Evolutionary conservation across 2,113 vertebrate species (phyloP).

Genomic region (Pithys albifrons): DNA sequence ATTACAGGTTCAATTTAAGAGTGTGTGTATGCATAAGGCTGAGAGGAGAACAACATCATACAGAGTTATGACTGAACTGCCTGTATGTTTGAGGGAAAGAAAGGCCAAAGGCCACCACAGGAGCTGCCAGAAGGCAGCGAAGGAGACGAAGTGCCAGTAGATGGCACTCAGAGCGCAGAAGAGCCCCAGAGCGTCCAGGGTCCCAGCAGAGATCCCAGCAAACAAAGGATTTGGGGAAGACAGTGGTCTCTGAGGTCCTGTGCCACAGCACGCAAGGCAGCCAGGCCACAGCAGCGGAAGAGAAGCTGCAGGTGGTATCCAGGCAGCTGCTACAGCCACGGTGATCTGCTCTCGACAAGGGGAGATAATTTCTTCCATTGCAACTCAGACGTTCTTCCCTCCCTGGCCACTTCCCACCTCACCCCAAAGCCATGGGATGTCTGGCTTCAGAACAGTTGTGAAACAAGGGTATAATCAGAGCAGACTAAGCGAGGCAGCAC

Average conservation of each 20-base stretch:
- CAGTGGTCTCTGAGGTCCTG: accelerated
- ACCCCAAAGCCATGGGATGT: not conserved
- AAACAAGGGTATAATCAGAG: not conserved
- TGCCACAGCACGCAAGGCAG: accelerated
- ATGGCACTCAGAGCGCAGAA: not conserved
- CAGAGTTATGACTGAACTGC: accelerated
- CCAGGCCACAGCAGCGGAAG: accelerated
- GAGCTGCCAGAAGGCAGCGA: not conserved
- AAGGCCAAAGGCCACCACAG: accelerated
- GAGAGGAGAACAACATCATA: not conserved
- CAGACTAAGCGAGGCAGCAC: not conserved
- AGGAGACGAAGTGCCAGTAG: not conserved
- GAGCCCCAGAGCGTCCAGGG: accelerated
- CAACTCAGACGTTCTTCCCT: not conserved
- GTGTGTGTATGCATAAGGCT: accelerated
- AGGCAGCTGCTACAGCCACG: not conserved
- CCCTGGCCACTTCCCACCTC: not conserved
- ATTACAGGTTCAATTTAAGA: not conserved
- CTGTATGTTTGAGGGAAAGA: accelerated
- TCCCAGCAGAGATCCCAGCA: not conserved
- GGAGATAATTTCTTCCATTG: accelerated
- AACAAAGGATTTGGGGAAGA: accelerated
- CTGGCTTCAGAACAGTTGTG: not conserved
- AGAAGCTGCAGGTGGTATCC: not conserved
- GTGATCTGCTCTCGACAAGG: accelerated